Conservation (phyloP, 2,888 invertebrate species). For the Scaptomyza reducta region DNA sequence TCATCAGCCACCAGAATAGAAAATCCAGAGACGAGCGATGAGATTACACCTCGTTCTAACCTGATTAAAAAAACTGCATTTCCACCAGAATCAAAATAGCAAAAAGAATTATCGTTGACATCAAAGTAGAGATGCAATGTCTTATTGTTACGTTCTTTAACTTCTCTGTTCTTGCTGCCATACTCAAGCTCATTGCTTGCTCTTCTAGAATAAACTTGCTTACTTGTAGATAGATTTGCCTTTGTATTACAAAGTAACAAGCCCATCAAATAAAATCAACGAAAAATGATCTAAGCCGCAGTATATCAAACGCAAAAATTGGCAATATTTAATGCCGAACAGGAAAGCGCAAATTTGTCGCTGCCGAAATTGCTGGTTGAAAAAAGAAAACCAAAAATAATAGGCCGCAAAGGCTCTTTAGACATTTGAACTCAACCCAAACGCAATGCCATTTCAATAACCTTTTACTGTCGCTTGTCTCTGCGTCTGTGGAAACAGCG, state of each 20-base stretch:
- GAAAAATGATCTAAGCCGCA: slow-evolving; percentile 19
- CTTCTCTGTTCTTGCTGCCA: too few species aligned
- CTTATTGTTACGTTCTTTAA: too few species aligned
- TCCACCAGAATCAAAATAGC: too few species aligned
- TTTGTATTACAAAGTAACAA: neutral
- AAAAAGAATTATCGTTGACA: too few species aligned
- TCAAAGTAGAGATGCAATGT: too few species aligned
- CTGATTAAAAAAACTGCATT: too few species aligned
- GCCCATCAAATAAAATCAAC: neutral
- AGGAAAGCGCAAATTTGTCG: slow-evolving; percentile 60
- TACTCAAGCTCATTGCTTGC: too few species aligned
- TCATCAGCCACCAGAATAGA: too few species aligned
- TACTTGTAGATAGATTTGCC: neutral
- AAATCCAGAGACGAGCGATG: too few species aligned
- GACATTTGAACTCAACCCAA: slow-evolving; percentile 52
- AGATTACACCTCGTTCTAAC: too few species aligned
- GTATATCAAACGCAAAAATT: slow-evolving; percentile 47
- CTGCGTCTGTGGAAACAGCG: slow-evolving; percentile 45
- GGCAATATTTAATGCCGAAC: slow-evolving; percentile 42
- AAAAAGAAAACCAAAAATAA: slow-evolving; percentile 1
- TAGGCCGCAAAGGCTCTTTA: slow-evolving; percentile 44
- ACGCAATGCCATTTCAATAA: slow-evolving; percentile 66
- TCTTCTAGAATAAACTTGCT: too few species aligned
- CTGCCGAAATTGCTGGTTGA: slow-evolving; percentile 20
- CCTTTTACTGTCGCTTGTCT: slow-evolving; percentile 56